These are phyloP conservation scores for Phengaris arion DNA, from an alignment of 2,888 invertebrate genomes.

Conservation along the genomic window DNA sequence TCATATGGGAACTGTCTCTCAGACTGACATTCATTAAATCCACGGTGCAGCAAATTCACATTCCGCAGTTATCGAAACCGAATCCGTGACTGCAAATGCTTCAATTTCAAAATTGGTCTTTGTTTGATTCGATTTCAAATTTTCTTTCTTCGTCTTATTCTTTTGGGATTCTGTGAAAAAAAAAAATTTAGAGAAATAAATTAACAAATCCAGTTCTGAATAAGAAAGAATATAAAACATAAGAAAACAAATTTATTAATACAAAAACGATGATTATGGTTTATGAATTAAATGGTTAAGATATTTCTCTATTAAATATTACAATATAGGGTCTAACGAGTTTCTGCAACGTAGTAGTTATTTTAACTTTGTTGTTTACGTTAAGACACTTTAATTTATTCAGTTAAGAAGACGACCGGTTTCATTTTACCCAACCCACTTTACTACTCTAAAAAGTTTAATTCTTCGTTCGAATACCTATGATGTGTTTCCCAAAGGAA, in stretches of 20 bases:
- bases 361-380: not conserved
- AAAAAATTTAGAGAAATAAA: not conserved
- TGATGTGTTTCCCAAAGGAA: no score
- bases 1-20: constrained; percentile 27
- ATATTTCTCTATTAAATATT: not conserved
- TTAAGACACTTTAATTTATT: not conserved
- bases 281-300: not conserved
- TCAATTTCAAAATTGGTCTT: constrained; percentile 45
- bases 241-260: not conserved
- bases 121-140: constrained; percentile 44
- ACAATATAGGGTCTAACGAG: not conserved
- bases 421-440: not conserved
- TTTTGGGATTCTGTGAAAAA: not conserved
- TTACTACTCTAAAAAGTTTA: not conserved
- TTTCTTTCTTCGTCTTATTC: not conserved
- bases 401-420: not conserved
- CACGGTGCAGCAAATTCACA: constrained; percentile 50
- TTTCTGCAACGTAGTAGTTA: constrained; percentile 1
- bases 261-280: not conserved
- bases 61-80: constrained; percentile 53
- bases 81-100: constrained; percentile 48
- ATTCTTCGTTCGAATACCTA: no score
- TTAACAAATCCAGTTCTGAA: not conserved
- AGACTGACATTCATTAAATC: not conserved
- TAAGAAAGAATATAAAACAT: not conserved